Evolutionary conservation across 2,113 vertebrate genomes (phyloP).

Genomic region (Piprites chloris): DNA sequence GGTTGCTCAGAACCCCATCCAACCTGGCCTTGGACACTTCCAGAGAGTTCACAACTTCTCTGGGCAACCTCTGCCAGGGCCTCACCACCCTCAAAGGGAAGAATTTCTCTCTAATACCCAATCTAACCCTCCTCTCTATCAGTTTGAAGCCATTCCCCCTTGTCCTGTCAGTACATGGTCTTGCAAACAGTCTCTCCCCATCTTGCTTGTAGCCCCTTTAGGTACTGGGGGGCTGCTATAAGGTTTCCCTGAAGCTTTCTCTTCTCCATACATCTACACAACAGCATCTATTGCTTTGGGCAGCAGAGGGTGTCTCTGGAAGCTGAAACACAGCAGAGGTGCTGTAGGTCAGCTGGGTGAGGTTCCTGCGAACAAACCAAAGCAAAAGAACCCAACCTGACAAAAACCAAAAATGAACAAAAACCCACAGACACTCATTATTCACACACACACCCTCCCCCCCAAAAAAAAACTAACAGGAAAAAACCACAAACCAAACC

Average conservation of each 20-base stretch:
- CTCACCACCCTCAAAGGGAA: too few species aligned
- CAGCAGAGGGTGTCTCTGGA: background rate
- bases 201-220: background rate
- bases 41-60: too few species aligned
- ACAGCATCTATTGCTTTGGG: background rate
- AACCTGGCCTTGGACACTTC: too few species aligned
- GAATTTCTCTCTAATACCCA: too few species aligned
- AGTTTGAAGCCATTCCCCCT: too few species aligned
- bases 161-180: too few species aligned
- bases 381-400: background rate
- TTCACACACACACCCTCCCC: too few species aligned
- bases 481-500: background rate
- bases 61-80: too few species aligned
- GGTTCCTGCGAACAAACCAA: background rate
- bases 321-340: background rate
- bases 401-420: background rate
- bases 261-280: background rate
- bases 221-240: background rate
- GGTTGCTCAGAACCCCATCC: too few species aligned
- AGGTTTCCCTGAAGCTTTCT: background rate
- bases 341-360: background rate
- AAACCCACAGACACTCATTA: background rate
- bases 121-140: too few species aligned
- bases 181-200: background rate
- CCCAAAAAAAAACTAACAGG: background rate